Base-by-base conservation (phyloP, 2,888 invertebrate genomes). In the Cephus rjabovi region DNA sequence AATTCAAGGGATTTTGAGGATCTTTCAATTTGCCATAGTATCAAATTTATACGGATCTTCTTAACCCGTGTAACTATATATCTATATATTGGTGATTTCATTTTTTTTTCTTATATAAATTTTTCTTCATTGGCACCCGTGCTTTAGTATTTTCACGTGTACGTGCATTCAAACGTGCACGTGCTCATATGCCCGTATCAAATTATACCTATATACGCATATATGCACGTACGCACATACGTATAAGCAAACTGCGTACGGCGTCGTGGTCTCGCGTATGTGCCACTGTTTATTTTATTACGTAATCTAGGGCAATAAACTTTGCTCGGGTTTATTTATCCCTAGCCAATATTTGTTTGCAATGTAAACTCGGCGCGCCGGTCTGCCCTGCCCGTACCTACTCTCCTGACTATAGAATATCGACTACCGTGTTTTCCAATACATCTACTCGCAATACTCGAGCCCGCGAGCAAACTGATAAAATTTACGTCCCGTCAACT, bases 271-370 rank as follows among this genome's bases (percentile, higher is more conserved):
- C 33, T n/a, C 70, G 68, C 73, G 75, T 76, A 75, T 75, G 75
- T 75, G 78, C 71, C 78, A 68, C 56, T 78, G 78, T 78, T 78
- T 78, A 75, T 78, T 78, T 78, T 78, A 78, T 78, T 78, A 78
- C 78, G 78, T 78, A 78, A 78, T 78, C 78, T 78, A 78, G 75
- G 78, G 78, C 75, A 78, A 78, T 78, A 78, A 78, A 78, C 78
- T 78, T 78, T 78, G 75, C 78, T 78, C 75, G 73, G 73, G 78
- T 75, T 78, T 78, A 78, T 78, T 78, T 78, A 78, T 76, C 73
- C 34, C 75, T 75, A 73, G 78, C 78, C 78, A 78, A 78, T 78
- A 78, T 78, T 78, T 78, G 78, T 78, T 78, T 78, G 78, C 78
- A 78, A 78, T 78, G 78, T 78, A 78, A 78, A 78, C 78, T 73